Conservation (phyloP, 2,888 invertebrate species). For the Elysia crispata region DNA sequence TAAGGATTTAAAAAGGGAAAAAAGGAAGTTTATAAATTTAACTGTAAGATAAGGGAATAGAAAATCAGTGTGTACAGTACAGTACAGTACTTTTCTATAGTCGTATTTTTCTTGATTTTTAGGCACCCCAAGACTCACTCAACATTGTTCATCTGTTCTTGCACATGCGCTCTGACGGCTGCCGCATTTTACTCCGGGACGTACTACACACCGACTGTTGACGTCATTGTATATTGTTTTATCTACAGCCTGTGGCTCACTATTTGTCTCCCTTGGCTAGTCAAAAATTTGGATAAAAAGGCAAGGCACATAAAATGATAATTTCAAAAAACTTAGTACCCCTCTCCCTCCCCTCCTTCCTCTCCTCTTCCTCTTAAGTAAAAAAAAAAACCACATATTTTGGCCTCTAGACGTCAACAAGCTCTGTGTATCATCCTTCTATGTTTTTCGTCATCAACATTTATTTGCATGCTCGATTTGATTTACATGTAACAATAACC, state of each 20-base stretch:
- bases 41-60: too few species aligned
- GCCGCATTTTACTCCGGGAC: slow-evolving; percentile 9
- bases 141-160: not conserved
- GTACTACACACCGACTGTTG: slow-evolving; percentile 17
- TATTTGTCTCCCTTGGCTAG: slow-evolving; percentile 44
- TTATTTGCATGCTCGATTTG: too few species aligned
- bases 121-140: slow-evolving; percentile 10
- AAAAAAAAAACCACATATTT: too few species aligned
- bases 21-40: too few species aligned
- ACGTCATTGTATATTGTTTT: slow-evolving; percentile 37
- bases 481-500: too few species aligned
- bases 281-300: slow-evolving; percentile 38
- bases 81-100: too few species aligned
- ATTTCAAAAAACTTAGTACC: not conserved
- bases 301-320: not conserved
- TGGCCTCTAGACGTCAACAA: too few species aligned
- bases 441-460: too few species aligned
- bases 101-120: not conserved
- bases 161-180: not conserved
- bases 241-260: slow-evolving; percentile 39
- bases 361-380: too few species aligned
- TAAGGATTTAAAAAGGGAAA: too few species aligned
- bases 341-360: not conserved
- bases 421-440: too few species aligned
- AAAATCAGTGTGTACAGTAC: too few species aligned